These are phyloP conservation scores for Bombylius discolor DNA, from an alignment of 2,888 invertebrate species.

Conservation along the genomic window DNA sequence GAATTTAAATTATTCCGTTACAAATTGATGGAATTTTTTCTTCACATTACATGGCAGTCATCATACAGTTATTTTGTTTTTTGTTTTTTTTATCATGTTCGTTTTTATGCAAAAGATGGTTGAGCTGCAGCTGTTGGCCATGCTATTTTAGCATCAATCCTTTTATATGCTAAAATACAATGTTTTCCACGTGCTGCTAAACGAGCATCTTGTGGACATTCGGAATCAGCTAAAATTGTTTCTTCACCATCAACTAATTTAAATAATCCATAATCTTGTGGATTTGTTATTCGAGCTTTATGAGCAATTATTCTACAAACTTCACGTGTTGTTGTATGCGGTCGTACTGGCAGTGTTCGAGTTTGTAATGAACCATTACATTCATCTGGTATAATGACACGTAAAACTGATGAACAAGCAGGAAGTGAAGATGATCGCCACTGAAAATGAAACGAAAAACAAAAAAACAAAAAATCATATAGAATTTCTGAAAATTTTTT, in stretches of 20 bases:
- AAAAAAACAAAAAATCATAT: background rate
- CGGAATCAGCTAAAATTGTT: conserved; percentile 74
- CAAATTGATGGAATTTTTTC: too few relatives aligned
- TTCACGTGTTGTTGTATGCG: conserved; percentile 85
- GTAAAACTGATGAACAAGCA: conserved; percentile 59
- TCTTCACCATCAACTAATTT: conserved; percentile 85
- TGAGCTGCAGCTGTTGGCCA: conserved; percentile 56
- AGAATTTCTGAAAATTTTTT: too few relatives aligned
- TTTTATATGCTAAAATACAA: conserved; percentile 86
- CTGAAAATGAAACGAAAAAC: conserved; percentile 17
- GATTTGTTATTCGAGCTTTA: conserved; percentile 89
- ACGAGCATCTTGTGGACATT: conserved; percentile 82
- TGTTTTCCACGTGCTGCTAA: conserved; percentile 59
- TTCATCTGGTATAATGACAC: conserved; percentile 89
- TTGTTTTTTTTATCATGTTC: background rate
- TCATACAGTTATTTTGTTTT: background rate
- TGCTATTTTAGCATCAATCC: conserved; percentile 92
- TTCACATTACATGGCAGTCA: background rate
- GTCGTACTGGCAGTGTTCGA: conserved; percentile 83
- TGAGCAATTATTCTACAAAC: conserved; percentile 91
- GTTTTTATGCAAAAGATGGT: background rate
- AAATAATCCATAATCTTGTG: conserved; percentile 89
- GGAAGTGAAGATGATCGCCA: conserved; percentile 44
- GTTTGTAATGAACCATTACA: conserved; percentile 81
- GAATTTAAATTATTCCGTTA: too few relatives aligned